These are phyloP conservation scores for Pseudorasbora parva DNA, from an alignment of 2,113 vertebrate genomes.

Conservation along the genomic window DNA sequence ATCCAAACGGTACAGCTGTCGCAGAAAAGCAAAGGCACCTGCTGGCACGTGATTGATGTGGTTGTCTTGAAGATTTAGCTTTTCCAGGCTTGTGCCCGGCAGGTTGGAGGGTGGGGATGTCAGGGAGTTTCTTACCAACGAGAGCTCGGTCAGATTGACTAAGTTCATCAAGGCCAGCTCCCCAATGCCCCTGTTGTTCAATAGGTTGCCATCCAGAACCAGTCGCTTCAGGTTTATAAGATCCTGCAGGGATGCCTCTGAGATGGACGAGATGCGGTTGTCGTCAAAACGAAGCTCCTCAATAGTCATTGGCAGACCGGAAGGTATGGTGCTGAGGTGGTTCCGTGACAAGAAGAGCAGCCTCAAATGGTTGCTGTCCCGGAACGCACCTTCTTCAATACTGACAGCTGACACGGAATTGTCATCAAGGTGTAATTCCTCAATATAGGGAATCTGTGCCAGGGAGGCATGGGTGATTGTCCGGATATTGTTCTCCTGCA, in stretches of 20 bases:
- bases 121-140: slow-evolving; percentile 92
- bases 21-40: slow-evolving; percentile 91
- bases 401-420: slow-evolving; percentile 98
- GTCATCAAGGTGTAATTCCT: slow-evolving; percentile 98
- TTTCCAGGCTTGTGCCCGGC: slow-evolving; percentile 90
- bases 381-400: slow-evolving; percentile 96
- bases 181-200: slow-evolving; percentile 93
- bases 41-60: slow-evolving; percentile 93
- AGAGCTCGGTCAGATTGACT: slow-evolving; percentile 94
- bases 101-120: slow-evolving; percentile 92
- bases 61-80: slow-evolving; percentile 97
- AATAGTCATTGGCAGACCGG: slow-evolving; percentile 93
- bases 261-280: slow-evolving; percentile 98
- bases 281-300: slow-evolving; percentile 97
- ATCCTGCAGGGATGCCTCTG: slow-evolving; percentile 92
- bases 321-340: slow-evolving; percentile 96
- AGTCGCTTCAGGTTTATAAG: slow-evolving; percentile 97
- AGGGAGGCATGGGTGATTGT: slow-evolving; percentile 94
- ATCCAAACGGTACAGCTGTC: slow-evolving; percentile 94
- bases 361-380: slow-evolving; percentile 92
- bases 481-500: slow-evolving; percentile 98
- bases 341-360: slow-evolving; percentile 97
- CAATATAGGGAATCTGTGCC: slow-evolving; percentile 94
- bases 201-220: slow-evolving; percentile 95
- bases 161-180: slow-evolving; percentile 95